Evolutionary conservation across 1,140 invertebrate genomes (phyloP), one percentile per base, ranked within the genome.

Genomic region (Megalonaias nervosa): DNA sequence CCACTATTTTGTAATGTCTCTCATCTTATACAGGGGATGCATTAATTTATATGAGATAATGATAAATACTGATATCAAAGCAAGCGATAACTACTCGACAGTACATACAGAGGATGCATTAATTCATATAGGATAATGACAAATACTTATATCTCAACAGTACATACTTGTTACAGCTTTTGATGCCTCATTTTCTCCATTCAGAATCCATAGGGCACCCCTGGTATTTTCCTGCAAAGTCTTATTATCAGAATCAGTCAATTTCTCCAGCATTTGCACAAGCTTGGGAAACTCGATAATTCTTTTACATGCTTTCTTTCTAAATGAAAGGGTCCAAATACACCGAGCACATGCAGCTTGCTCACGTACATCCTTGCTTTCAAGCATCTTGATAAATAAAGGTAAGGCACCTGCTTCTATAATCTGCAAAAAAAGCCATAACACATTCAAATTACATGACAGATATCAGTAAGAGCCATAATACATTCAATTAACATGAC

Each of bases 291-390:
- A 77, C 23, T 87, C 82, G 1, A 75, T 56, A 14, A 87, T 81
- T 69, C 77, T 81, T 66, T 84, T 70, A 48, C 82, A 62, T 0
- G 85, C 87, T 3, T 82, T 78, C 71, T 87, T 86, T 73, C 87
- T 84, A 70, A 89, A 89, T 14, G 85, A 77, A 19, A 89, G 77
- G 6, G 83, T 87, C 86, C 86, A 89, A 9, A 89, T 67, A 31
- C 84, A 83, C 4, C 82, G 61, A 4, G 85, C 84, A 13, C 84
- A 80, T 0, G 78, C 80, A 3, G 74, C 75, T 38, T 88, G 84
- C 64, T 89, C 86, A 15, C 82, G 81, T 0, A 74, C 73, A 62
- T 86, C 82, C 0, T 85, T 83, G 19, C 77, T 67, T 62, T 82
- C 77, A 13, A 89, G 69, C 86, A 89, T 87, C 31, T 79, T 75